Evolutionary conservation across 2,888 invertebrate species (phyloP).

Genomic region (Aelia acuminata): DNA sequence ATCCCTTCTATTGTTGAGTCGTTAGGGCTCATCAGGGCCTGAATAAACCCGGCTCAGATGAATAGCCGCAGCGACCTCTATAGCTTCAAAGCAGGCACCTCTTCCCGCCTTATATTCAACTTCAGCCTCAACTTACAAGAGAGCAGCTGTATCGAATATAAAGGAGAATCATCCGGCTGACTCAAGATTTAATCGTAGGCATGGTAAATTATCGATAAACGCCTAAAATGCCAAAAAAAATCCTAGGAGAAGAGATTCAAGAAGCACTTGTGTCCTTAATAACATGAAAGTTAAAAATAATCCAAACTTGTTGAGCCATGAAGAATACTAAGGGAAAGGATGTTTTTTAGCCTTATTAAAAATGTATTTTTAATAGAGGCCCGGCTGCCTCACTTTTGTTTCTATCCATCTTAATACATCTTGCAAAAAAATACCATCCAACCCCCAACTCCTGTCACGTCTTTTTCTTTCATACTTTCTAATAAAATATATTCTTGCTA

Average conservation of each 20-base stretch:
- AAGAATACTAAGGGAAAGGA: not conserved
- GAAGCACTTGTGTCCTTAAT: too few relatives aligned
- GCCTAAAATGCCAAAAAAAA: too few relatives aligned
- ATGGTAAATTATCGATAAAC: too few relatives aligned
- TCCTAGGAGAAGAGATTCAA: too few relatives aligned
- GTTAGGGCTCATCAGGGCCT: conserved; percentile 25
- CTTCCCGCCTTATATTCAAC: conserved; percentile 3
- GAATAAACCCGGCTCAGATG: conserved; percentile 21
- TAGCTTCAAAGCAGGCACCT: not conserved
- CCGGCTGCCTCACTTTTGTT: not conserved
- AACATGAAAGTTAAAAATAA: not conserved
- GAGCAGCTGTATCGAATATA: not conserved
- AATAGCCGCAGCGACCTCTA: not conserved
- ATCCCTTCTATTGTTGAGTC: not conserved
- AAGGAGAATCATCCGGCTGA: not conserved
- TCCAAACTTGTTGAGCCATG: not conserved
- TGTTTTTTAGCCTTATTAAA: not conserved
- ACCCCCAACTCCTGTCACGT: too few relatives aligned
- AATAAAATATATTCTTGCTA: not conserved
- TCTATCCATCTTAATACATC: not conserved
- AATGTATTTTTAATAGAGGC: not conserved
- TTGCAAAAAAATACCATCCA: too few relatives aligned
- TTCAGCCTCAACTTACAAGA: not conserved
- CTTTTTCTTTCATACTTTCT: not conserved
- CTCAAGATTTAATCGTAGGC: too few relatives aligned